These are phyloP conservation scores for Sebastes trivittatus DNA, from an alignment of 2,797 vertebrate genomes.

Conservation along the genomic window DNA sequence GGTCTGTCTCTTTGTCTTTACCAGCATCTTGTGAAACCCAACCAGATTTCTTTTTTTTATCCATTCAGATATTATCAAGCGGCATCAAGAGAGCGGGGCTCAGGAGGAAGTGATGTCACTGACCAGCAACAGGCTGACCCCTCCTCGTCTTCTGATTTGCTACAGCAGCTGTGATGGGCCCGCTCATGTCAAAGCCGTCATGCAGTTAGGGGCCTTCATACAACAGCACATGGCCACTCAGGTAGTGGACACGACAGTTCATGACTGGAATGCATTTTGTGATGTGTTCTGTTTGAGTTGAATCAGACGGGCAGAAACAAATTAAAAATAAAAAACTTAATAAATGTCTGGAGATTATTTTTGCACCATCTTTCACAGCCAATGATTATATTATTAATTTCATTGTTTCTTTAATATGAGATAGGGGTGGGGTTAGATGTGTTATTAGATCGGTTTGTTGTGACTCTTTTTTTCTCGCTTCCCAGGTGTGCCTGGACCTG, in stretches of 20 bases:
- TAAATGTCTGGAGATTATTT: neutral
- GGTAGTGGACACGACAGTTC: conserved; percentile 58
- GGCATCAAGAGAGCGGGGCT: conserved; percentile 48
- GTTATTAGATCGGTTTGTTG: neutral
- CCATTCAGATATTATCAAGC: conserved; percentile 59
- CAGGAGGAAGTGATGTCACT: conserved; percentile 50
- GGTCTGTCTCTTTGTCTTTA: neutral
- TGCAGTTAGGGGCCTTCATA: conserved; percentile 81
- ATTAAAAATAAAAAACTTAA: neutral
- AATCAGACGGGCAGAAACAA: neutral
- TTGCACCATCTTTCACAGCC: neutral
- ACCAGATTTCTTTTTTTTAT: neutral
- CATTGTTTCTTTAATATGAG: neutral
- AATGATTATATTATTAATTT: neutral
- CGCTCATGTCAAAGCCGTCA: conserved; percentile 76
- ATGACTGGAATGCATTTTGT: neutral
- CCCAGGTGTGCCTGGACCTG: conserved; percentile 83
- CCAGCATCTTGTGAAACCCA: neutral
- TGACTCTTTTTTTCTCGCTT: neutral
- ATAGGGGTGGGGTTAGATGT: neutral
- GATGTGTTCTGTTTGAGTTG: neutral
- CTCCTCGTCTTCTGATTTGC: conserved; percentile 83
- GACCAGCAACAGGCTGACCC: conserved; percentile 25
- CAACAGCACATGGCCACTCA: conserved; percentile 84
- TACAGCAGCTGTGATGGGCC: conserved; percentile 81